These are phyloP conservation scores for Dilophus febrilis DNA, from an alignment of 2,888 invertebrate species.

Conservation along the genomic window DNA sequence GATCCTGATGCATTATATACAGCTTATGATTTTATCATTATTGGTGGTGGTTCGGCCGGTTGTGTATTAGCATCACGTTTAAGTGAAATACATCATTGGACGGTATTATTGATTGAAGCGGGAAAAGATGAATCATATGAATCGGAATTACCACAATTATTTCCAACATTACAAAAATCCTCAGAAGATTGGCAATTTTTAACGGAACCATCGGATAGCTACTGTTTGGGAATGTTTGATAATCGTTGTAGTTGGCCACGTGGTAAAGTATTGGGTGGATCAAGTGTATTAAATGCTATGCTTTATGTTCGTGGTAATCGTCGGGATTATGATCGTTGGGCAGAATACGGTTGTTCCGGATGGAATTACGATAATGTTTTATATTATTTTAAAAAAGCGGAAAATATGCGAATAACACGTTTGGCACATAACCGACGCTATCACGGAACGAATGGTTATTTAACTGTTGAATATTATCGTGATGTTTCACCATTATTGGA, in stretches of 20 bases:
- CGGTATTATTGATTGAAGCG: slow-evolving; percentile 60
- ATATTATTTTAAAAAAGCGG: slow-evolving; percentile 63
- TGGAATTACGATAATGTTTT: slow-evolving; percentile 65
- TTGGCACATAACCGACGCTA: slow-evolving; percentile 37
- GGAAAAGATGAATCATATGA: slow-evolving; percentile 57
- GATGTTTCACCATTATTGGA: slow-evolving; percentile 50
- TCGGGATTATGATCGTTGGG: slow-evolving; percentile 77
- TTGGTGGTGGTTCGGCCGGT: slow-evolving; percentile 72
- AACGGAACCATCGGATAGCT: slow-evolving; percentile 50
- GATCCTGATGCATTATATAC: slow-evolving; percentile 35
- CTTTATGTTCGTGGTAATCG: slow-evolving; percentile 69
- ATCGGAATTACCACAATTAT: slow-evolving; percentile 53
- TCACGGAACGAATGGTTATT: slow-evolving; percentile 53
- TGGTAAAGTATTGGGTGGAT: slow-evolving; percentile 64
- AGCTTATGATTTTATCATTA: slow-evolving; percentile 60
- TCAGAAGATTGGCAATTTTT: slow-evolving; percentile 69
- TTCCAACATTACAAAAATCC: slow-evolving; percentile 52
- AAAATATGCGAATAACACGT: slow-evolving; percentile 54
- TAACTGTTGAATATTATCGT: slow-evolving; percentile 54
- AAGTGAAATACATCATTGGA: slow-evolving; percentile 55
- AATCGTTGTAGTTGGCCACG: slow-evolving; percentile 57
- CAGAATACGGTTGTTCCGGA: slow-evolving; percentile 47
- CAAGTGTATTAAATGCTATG: slow-evolving; percentile 79
- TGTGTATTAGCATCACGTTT: slow-evolving; percentile 61
- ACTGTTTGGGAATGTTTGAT: slow-evolving; percentile 50